Conservation (phyloP, 53 echinoderm and acorn worm species). For the Pentamera pediparva region DNA sequence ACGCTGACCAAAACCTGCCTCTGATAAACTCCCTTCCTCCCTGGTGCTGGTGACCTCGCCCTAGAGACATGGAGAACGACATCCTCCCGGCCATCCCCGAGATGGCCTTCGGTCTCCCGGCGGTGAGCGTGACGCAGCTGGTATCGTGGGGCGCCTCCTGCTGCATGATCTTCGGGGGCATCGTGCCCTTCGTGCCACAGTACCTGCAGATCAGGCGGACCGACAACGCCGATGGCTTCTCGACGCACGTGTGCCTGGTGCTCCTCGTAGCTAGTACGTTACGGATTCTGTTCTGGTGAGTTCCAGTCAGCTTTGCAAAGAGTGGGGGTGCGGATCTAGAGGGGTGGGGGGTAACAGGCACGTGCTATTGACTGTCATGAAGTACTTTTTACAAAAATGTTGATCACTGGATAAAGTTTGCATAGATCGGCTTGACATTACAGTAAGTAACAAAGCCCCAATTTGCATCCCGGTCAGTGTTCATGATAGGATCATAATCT, state of each 20-base stretch:
- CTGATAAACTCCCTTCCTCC: background rate
- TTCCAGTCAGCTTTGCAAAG: no score
- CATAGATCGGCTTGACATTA: no score
- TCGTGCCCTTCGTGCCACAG: slow-evolving; percentile 95
- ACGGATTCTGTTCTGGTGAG: slow-evolving; percentile 96
- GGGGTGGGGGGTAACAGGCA: background rate
- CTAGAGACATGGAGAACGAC: slow-evolving; percentile 35
- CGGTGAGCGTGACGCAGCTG: slow-evolving; percentile 57
- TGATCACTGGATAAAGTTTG: no score
- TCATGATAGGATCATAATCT: no score
- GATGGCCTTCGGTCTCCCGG: slow-evolving; percentile 32
- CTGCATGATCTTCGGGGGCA: slow-evolving; percentile 90
- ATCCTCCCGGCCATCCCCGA: slow-evolving; percentile 38
- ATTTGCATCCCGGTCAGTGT: no score
- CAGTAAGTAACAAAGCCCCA: no score
- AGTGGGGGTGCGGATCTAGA: background rate
- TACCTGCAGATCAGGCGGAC: slow-evolving; percentile 81
- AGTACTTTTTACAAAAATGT: background rate
- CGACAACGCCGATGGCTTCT: slow-evolving; percentile 94
- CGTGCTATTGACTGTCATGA: background rate
- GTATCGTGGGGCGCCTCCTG: slow-evolving; percentile 83
- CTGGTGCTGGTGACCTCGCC: background rate
- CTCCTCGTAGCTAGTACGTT: slow-evolving; percentile 81
- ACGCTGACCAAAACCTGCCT: no score
- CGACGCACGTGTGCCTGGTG: slow-evolving; percentile 89